Evolutionary conservation across 2,797 vertebrate genomes (phyloP).

Genomic region (Mastacembelus armatus): DNA sequence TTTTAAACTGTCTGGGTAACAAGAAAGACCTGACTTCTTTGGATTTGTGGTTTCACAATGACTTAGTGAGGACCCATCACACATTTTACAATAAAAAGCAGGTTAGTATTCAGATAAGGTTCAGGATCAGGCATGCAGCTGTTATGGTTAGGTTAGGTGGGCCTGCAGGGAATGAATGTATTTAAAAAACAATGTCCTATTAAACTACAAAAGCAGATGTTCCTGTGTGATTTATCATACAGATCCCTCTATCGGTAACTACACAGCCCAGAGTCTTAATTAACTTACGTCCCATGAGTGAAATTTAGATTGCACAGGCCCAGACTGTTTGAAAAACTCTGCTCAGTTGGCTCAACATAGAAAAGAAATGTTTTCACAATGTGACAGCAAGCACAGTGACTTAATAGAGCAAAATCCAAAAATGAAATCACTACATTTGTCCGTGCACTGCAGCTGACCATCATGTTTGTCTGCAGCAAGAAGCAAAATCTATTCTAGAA

Average conservation of each 20-base stretch:
- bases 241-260: conserved; percentile 50
- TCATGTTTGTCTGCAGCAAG: conserved; percentile 25
- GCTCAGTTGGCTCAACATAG: not conserved
- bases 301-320: conserved; percentile 10
- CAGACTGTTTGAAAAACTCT: conserved; percentile 1
- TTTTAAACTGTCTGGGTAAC: conserved; percentile 26
- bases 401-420: not conserved
- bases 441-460: conserved; percentile 1
- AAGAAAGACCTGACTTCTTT: conserved; percentile 10
- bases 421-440: conserved; percentile 1
- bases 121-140: not conserved
- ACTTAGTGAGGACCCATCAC: too few species aligned
- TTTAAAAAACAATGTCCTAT: conserved; percentile 17
- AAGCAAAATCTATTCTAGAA: conserved; percentile 25
- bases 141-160: not conserved
- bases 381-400: not conserved
- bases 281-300: conserved; percentile 43
- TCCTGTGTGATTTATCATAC: conserved; percentile 15
- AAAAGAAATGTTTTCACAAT: not conserved
- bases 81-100: too few species aligned
- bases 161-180: not conserved
- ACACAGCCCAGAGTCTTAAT: conserved; percentile 60
- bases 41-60: too few species aligned
- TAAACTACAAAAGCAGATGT: conserved; percentile 13
- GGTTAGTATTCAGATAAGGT: not conserved